These are phyloP conservation scores for Caenorhabditis brenneri DNA, from an alignment of 1,140 invertebrate species.

Conservation along the genomic window DNA sequence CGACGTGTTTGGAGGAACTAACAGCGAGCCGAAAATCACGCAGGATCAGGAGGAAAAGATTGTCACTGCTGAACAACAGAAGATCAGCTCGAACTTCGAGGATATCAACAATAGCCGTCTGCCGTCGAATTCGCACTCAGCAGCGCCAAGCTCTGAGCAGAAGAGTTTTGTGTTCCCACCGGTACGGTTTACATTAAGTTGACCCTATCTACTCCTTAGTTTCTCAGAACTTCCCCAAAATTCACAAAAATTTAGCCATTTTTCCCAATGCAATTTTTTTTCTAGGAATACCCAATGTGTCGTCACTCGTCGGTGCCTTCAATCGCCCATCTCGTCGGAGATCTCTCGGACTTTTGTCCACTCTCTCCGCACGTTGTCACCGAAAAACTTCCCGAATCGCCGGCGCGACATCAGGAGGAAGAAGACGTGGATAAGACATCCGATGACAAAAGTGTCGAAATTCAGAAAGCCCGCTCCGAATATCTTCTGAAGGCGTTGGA, in stretches of 20 bases:
- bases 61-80: background rate
- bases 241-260: too few species aligned
- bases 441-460: background rate
- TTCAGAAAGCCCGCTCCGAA: background rate
- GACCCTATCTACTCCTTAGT: too few species aligned
- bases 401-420: background rate
- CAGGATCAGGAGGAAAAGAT: background rate
- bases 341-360: constrained; percentile 21
- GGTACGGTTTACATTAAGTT: too few species aligned
- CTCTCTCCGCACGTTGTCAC: background rate
- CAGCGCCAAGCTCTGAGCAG: background rate
- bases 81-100: background rate
- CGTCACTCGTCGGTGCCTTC: constrained; percentile 27
- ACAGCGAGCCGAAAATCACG: too few species aligned
- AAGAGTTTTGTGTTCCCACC: constrained; percentile 15
- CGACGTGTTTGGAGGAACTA: background rate
- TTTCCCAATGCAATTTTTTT: too few species aligned
- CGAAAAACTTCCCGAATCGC: background rate
- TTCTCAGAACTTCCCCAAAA: too few species aligned
- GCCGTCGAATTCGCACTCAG: constrained; percentile 18
- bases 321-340: background rate
- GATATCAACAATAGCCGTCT: constrained; percentile 27
- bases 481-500: background rate
- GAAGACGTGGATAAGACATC: background rate
- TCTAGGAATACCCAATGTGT: constrained; percentile 26